Conservation (phyloP, 2,113 vertebrate species). For the Panthera uncia region DNA sequence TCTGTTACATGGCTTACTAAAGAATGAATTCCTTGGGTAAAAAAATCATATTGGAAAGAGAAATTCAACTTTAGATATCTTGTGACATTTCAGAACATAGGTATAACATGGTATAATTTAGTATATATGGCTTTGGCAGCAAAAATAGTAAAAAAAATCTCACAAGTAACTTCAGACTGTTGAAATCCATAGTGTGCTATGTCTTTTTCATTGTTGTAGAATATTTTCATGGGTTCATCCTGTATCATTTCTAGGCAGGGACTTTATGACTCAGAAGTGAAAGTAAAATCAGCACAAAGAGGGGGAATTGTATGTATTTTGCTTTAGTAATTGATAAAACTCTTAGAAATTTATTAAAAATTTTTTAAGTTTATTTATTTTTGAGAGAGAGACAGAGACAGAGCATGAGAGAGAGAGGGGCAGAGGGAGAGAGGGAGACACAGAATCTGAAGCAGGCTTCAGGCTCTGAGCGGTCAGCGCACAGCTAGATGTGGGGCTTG, state of each 20-base stretch:
- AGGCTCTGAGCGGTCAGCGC: too few species aligned
- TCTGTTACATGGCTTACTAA: neutral
- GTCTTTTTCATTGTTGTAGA: neutral
- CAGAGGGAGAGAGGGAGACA: too few species aligned
- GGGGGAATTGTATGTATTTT: conserved; percentile 4
- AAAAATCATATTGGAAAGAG: conserved; percentile 6
- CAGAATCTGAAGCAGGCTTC: too few species aligned
- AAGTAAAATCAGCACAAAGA: neutral
- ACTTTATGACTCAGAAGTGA: conserved; percentile 5
- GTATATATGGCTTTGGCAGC: neutral
- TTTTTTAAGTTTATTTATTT: too few species aligned
- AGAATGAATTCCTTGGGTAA: neutral
- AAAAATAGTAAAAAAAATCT: neutral
- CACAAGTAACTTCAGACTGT: neutral
- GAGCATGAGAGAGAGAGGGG: too few species aligned
- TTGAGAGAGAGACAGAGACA: too few species aligned
- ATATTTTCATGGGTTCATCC: neutral
- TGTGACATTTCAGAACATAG: conserved; percentile 25
- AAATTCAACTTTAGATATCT: conserved; percentile 23
- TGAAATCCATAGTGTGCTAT: neutral
- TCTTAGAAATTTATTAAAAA: neutral
- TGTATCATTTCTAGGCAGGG: conserved; percentile 20
- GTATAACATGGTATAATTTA: neutral
- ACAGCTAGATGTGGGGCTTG: too few species aligned
- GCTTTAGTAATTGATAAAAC: conserved; percentile 4